Evolutionary conservation across 2,888 invertebrate genomes (phyloP).

Genomic region (Tortrix viridana): DNA sequence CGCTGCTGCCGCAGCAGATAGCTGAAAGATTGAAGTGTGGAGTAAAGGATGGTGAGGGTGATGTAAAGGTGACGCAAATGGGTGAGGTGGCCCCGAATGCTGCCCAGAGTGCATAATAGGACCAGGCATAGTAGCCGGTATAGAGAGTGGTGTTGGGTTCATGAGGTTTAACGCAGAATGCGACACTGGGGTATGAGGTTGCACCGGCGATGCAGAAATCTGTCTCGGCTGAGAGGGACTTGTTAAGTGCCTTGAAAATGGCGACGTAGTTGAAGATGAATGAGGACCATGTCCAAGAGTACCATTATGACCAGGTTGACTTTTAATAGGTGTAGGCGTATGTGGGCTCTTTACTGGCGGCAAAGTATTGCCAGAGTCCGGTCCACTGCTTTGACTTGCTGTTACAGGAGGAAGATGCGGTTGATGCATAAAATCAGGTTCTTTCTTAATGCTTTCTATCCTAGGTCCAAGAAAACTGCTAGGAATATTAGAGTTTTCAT

Average conservation of each 20-base stretch:
- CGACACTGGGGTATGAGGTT: conserved; percentile 76
- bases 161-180: conserved; percentile 87
- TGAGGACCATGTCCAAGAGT: conserved; percentile 68
- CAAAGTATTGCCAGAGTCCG: conserved; percentile 76
- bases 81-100: conserved; percentile 88
- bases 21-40: conserved; percentile 85
- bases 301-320: conserved; percentile 73
- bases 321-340: conserved; percentile 81
- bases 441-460: conserved; percentile 89
- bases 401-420: conserved; percentile 81
- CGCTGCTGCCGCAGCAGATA: conserved; percentile 85
- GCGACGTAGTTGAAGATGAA: conserved; percentile 76
- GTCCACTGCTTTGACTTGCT: conserved; percentile 71
- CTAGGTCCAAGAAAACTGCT: conserved; percentile 86
- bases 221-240: conserved; percentile 79
- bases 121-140: conserved; percentile 87
- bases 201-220: conserved; percentile 79
- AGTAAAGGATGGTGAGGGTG: conserved; percentile 90
- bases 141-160: conserved; percentile 84
- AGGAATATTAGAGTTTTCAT: conserved; percentile 76
- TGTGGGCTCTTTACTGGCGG: conserved; percentile 84
- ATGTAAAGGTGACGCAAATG: conserved; percentile 87
- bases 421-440: conserved; percentile 86
- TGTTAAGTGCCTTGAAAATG: conserved; percentile 78
- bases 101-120: conserved; percentile 90